A percentile compares a stretch with the other conserved stretches of the same genome.
phyloP scores from a whole-genome alignment of 2,113 vertebrate species.

The Anoplopoma fimbria region DNA sequence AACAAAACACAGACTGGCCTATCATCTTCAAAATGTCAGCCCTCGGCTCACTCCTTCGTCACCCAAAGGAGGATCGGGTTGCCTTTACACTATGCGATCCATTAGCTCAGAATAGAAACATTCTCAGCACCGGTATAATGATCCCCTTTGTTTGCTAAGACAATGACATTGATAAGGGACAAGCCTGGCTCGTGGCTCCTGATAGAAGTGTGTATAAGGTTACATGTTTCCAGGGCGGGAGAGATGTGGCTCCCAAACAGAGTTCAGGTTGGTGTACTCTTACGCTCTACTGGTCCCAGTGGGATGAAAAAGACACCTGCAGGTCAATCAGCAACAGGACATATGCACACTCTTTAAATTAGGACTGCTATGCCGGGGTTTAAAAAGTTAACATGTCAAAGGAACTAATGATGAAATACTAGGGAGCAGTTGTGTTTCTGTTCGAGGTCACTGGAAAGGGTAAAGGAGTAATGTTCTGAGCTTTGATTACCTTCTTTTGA shows the following conservation, averaged over 20 bases:
- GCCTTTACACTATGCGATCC: slow-evolving; percentile 73
- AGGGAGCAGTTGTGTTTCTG: slow-evolving; percentile 18
- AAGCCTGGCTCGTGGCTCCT: slow-evolving; percentile 59
- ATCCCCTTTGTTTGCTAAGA: slow-evolving; percentile 82
- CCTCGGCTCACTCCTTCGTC: slow-evolving; percentile 56
- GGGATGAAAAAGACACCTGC: slow-evolving; percentile 52
- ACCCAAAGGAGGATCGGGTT: slow-evolving; percentile 79
- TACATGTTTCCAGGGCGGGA: slow-evolving; percentile 53
- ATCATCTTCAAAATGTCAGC: slow-evolving; percentile 77
- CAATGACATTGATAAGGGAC: slow-evolving; percentile 80
- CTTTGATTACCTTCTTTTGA: not conserved
- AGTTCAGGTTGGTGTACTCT: slow-evolving; percentile 48
- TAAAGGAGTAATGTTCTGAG: not conserved
- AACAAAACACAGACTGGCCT: slow-evolving; percentile 79
- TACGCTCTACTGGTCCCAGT: slow-evolving; percentile 47
- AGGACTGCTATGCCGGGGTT: slow-evolving; percentile 35
- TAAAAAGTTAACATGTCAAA: slow-evolving; percentile 32
- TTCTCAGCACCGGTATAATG: slow-evolving; percentile 70
- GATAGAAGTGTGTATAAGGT: slow-evolving; percentile 72
- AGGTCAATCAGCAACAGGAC: slow-evolving; percentile 67
- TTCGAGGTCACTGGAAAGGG: slow-evolving; percentile 39
- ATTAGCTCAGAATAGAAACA: slow-evolving; percentile 84
- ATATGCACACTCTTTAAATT: slow-evolving; percentile 65
- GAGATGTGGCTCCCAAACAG: slow-evolving; percentile 56
- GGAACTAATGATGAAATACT: slow-evolving; percentile 21